A percentile compares a stretch with the other conserved stretches of the same genome.
Conservation (phyloP, 92 coral and sea anemone genomes). For the Umimayanthus chanpuru region DNA sequence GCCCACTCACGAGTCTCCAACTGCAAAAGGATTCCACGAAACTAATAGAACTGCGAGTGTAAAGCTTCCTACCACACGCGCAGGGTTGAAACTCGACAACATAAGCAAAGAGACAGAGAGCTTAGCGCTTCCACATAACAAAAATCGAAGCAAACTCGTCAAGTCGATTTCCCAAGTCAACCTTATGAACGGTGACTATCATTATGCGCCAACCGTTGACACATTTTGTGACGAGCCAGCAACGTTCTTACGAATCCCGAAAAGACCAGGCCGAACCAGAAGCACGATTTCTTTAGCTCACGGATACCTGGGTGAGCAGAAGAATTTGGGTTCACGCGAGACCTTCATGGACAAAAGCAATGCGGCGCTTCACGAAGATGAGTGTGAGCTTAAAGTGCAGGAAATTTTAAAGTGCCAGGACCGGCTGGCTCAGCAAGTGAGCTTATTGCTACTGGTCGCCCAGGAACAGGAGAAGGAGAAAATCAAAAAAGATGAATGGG, state of each 20-base stretch:
- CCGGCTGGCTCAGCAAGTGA: conserved; percentile 27
- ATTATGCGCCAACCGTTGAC: background rate
- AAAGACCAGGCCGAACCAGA: background rate
- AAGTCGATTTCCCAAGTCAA: conserved; percentile 46
- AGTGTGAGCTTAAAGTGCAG: background rate
- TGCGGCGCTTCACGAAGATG: background rate
- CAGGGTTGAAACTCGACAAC: background rate
- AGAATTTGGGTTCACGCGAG: conserved; percentile 5
- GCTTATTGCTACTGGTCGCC: conserved; percentile 36
- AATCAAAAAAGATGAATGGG: conserved; percentile 81
- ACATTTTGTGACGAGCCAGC: background rate
- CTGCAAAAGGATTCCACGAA: background rate
- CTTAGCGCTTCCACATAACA: background rate
- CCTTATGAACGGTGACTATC: conserved; percentile 46
- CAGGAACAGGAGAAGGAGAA: conserved; percentile 59
- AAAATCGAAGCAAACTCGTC: conserved; percentile 6
- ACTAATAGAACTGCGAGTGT: background rate
- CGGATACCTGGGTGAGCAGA: background rate
- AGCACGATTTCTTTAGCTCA: background rate
- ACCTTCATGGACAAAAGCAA: background rate
- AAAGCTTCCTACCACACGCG: background rate
- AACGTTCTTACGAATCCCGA: background rate
- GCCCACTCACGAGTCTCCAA: background rate
- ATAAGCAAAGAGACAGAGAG: conserved; percentile 9
- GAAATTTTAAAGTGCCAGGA: conserved; percentile 45